Percentiles rank a stretch among this genome's conserved stretches.
Evolutionary conservation across 2,113 vertebrate genomes (phyloP).

Genomic region (Lepisosteus oculatus): DNA sequence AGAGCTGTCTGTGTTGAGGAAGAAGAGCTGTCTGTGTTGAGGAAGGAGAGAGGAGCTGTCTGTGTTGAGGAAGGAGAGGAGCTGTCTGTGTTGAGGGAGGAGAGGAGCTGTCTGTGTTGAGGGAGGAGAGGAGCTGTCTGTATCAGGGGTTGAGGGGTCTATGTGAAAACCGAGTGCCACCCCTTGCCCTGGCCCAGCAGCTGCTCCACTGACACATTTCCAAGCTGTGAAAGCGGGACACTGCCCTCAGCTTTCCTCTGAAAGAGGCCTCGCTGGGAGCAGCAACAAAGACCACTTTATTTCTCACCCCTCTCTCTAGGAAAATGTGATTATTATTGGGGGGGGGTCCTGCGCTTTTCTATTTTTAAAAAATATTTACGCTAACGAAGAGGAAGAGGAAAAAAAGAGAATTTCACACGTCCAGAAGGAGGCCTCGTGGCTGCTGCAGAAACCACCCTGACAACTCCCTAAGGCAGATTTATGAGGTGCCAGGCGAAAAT

Average conservation of each 20-base stretch:
- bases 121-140: too few species aligned
- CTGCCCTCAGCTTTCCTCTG: conserved; percentile 38
- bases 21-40: too few species aligned
- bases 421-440: conserved; percentile 10
- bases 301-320: conserved; percentile 9
- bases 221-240: conserved; percentile 38
- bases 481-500: conserved; percentile 39
- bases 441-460: conserved; percentile 6
- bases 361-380: conserved; percentile 25
- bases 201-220: conserved; percentile 35
- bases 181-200: background rate
- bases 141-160: background rate
- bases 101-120: too few species aligned
- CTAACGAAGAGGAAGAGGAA: conserved; percentile 6
- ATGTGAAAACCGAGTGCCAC: background rate
- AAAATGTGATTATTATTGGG: conserved; percentile 36
- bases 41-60: too few species aligned
- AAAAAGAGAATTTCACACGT: conserved; percentile 4
- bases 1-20: too few species aligned
- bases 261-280: conserved; percentile 24
- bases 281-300: conserved; percentile 31
- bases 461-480: conserved; percentile 28
- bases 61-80: too few species aligned
- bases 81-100: too few species aligned
- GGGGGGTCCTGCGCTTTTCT: conserved; percentile 15